Evolutionary conservation across 2,888 invertebrate species (phyloP).

Genomic region (Netelia melanura): DNA sequence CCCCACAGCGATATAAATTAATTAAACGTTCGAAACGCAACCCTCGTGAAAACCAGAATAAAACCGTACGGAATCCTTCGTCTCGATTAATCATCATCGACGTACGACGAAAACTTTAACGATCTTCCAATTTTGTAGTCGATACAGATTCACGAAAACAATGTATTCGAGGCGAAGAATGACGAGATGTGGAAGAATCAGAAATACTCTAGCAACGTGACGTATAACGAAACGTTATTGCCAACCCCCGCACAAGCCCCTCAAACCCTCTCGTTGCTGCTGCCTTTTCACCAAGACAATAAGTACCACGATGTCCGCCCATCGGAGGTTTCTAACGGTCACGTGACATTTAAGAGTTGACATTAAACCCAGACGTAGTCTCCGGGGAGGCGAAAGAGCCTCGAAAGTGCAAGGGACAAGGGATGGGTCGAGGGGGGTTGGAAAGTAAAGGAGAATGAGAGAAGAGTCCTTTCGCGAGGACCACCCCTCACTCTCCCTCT

Average conservation of each 20-base stretch:
- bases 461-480: constrained; percentile 62
- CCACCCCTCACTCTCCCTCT: constrained; percentile 41
- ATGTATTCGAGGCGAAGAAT: constrained; percentile 27
- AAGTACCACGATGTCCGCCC: constrained; percentile 67
- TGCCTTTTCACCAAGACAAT: constrained; percentile 71
- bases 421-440: constrained; percentile 28
- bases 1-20: not conserved
- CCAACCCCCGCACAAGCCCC: constrained; percentile 5
- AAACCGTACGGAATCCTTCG: not conserved
- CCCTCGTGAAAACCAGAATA: no score
- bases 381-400: constrained; percentile 58
- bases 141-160: not conserved
- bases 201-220: constrained; percentile 64
- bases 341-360: constrained; percentile 83
- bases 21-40: not conserved
- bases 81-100: not conserved
- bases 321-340: constrained; percentile 71
- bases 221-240: constrained; percentile 72
- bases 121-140: not conserved
- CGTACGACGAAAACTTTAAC: not conserved
- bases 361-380: constrained; percentile 77
- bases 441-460: constrained; percentile 47
- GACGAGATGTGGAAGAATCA: constrained; percentile 54
- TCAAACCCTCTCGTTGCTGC: no score
- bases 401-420: constrained; percentile 62